Evolutionary conservation across 2,888 invertebrate genomes (phyloP).

Genomic region (Hirtodrosophila histrioides): DNA sequence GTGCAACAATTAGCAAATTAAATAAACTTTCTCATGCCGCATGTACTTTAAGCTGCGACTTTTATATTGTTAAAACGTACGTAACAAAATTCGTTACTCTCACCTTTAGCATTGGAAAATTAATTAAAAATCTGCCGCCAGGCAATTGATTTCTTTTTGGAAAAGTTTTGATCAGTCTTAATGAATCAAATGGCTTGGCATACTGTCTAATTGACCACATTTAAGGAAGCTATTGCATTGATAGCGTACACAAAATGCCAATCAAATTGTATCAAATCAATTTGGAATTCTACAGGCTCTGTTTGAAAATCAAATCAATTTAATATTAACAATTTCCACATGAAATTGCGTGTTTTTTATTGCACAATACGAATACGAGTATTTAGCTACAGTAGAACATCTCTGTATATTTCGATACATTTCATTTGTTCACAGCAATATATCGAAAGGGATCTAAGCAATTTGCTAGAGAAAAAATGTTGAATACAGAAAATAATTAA

Average conservation of each 20-base stretch:
- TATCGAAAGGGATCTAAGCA: no score
- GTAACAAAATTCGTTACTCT: background rate
- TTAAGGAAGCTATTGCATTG: conserved; percentile 20
- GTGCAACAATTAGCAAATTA: conserved; percentile 73
- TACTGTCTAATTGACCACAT: conserved; percentile 51
- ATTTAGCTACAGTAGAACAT: no score
- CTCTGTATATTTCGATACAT: background rate
- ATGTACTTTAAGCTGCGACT: conserved; percentile 35
- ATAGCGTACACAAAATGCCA: no score
- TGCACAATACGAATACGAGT: no score
- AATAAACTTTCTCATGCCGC: conserved; percentile 51
- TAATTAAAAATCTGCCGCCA: conserved; percentile 42
- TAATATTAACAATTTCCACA: no score
- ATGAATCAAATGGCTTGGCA: conserved; percentile 39
- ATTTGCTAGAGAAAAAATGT: no score
- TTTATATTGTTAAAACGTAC: conserved; percentile 13
- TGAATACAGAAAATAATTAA: no score
- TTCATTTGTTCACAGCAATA: no score
- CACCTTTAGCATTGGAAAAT: conserved; percentile 46
- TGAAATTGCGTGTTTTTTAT: no score
- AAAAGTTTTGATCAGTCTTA: conserved; percentile 35
- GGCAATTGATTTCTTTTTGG: conserved; percentile 41
- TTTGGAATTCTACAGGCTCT: no score
- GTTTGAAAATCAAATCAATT: no score
- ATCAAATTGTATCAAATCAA: no score